Base-by-base conservation (phyloP, 1,140 invertebrate genomes). In the Ceratosolen solmsi region DNA sequence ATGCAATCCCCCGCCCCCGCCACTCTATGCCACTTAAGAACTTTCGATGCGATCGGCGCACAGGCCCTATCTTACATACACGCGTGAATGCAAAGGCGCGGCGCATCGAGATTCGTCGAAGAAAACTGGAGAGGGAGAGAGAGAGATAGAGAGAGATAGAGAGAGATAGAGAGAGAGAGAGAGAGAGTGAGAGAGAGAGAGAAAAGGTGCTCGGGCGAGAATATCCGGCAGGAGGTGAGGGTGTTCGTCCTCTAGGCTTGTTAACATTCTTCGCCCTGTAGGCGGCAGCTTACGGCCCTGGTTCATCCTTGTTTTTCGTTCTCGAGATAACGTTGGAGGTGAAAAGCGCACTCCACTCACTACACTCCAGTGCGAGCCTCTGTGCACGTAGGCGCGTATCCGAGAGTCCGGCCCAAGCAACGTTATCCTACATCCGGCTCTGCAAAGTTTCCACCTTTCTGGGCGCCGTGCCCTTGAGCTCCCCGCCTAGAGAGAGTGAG, bases 201-300 rank as follows among this genome's bases (percentile, higher is more conserved):
- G 33, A 54, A 46, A 17, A 38, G 7, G 5, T 13, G n/a, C n/a
- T n/a, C n/a, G 5, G 72, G 75, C 72, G 65, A 84, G 86, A 84
- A 87, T 86, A 87, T 70, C 82, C 74, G 77, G 75, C 71, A 83
- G 77, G 38, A 81, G 83, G 79, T 76, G 71, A 15, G 82, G 79
- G 80, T 33, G 51, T 17, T 13, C 60, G 63, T 79, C 68, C 33
- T 75, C 81, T 82, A 74, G 82, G 84, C 87, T 88, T 87, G 87
- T 88, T 88, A 88, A 87, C 85, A 88, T 88, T 88, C 87, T 88
- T 87, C 83, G 84, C 86, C 84, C 85, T 85, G 84, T 86, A 85
- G 86, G 84, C 25, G 41, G 27, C 46, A 51, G 58, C 71, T 65
- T 65, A 46, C 46, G 77, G 68, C 71, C 36, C 38, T 46, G 33